A percentile compares a stretch with the other conserved stretches of the same genome.
phyloP scores from a whole-genome alignment of 2,888 invertebrate genomes.

The Empis livida region DNA sequence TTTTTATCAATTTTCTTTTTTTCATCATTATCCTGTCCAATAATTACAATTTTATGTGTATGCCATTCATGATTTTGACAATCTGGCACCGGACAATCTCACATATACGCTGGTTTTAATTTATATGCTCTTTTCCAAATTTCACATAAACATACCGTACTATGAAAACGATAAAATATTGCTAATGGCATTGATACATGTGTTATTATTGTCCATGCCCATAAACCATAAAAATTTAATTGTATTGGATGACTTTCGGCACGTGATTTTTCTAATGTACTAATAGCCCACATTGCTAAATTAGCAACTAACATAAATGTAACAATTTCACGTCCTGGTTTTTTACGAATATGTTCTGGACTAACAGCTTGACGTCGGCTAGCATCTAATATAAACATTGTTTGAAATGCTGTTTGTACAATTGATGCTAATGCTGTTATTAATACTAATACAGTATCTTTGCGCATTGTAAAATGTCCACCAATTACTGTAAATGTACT shows the following conservation, averaged over 20 bases:
- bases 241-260: conserved; percentile 88
- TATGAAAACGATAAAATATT: conserved; percentile 90
- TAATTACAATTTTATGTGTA: background rate
- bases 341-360: conserved; percentile 67
- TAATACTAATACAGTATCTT: conserved; percentile 67
- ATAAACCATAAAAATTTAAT: conserved; percentile 79
- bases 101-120: conserved; percentile 77
- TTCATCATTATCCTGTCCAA: background rate
- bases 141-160: conserved; percentile 88
- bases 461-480: conserved; percentile 73
- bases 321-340: conserved; percentile 86
- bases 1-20: background rate
- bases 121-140: conserved; percentile 95
- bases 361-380: conserved; percentile 73
- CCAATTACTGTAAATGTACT: conserved; percentile 89
- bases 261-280: conserved; percentile 79
- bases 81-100: conserved; percentile 34
- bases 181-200: conserved; percentile 88
- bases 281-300: conserved; percentile 89
- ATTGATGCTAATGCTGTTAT: conserved; percentile 75
- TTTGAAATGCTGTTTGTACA: conserved; percentile 79
- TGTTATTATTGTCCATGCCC: conserved; percentile 93
- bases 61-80: background rate
- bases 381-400: conserved; percentile 83
- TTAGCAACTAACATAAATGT: conserved; percentile 84